Evolutionary conservation across 2,797 vertebrate genomes (phyloP), one percentile per base, ranked within the genome.

Genomic region (Columba guinea): DNA sequence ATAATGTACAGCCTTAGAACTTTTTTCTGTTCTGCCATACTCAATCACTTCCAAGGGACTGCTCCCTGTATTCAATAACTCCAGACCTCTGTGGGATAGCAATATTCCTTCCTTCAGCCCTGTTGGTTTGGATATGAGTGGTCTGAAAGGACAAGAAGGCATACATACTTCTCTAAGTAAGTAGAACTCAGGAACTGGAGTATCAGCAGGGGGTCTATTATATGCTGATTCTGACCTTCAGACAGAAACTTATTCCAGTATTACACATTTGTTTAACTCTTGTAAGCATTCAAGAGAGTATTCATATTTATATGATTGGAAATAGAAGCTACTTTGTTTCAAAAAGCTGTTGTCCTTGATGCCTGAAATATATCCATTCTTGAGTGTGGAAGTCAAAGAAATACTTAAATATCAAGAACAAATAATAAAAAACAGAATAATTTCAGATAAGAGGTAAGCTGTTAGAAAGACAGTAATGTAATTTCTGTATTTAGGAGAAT

Each of bases 281-380:
- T 70, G 1, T 32, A 71, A 62, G 39, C 13, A 58, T 94, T 83
- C 70, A 84, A 63, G 94, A 86, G 44, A 84, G 1, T 11, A 34
- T 23, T 91, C 21, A n/a, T 35, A 91, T 92, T 95, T 86, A 87
- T 91, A 89, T 81, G 68, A 85, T 87, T 39, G 64, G 78, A 90
- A 95, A 58, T 19, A 89, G 16, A 85, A 78, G 13, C 20, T 90
- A 22, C 27, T 82, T 94, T 89, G 28, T 89, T 87, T 76, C 8
- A 79, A 65, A 70, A 58, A n/a, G 7, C 46, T 84, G 26, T 7
- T 74, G 15, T 52, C 23, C 23, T 80, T 87, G 89, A 59, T 65
- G 9, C 46, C 60, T 75, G 87, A 91, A 96, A 86, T 88, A 44
- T 30, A 48, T 91, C 41, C 5, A 7, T 88, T 90, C 63, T 70